Evolutionary conservation across 2,113 vertebrate species (phyloP).

Genomic region (Irena cyanogastra): DNA sequence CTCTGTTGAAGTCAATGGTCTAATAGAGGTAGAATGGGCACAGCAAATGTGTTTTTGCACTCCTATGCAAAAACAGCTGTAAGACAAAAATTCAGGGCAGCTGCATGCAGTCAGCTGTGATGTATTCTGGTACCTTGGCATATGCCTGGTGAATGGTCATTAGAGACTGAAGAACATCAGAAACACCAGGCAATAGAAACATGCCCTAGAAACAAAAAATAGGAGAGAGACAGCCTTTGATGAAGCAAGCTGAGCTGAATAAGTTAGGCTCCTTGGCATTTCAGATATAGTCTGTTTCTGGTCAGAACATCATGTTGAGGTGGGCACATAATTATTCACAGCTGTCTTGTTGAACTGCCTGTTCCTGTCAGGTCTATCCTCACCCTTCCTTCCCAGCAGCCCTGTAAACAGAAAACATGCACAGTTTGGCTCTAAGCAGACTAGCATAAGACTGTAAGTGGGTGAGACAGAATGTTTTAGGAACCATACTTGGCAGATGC

Average conservation of each 20-base stretch:
- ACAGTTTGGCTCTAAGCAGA: neutral
- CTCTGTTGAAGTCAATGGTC: neutral
- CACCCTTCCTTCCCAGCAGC: constrained; percentile 21
- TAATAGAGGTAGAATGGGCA: neutral
- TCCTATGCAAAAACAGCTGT: neutral
- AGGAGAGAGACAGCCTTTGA: neutral
- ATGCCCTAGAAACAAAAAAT: neutral
- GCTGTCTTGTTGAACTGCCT: constrained; percentile 35
- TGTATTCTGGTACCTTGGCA: neutral
- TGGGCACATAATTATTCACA: constrained; percentile 25
- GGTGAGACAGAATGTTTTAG: constrained; percentile 43
- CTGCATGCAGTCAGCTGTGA: neutral
- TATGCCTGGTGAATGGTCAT: neutral
- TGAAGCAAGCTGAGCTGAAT: neutral
- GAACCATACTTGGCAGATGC: constrained; percentile 5
- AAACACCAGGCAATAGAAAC: neutral
- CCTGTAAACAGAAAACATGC: constrained; percentile 26
- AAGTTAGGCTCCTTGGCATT: neutral
- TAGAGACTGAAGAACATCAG: neutral
- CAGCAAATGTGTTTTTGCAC: neutral
- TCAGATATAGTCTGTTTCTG: constrained; percentile 5
- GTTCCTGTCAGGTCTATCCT: constrained; percentile 33
- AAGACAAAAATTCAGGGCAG: neutral
- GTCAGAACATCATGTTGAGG: constrained; percentile 4
- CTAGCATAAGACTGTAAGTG: neutral